A percentile compares a stretch with the other conserved stretches of the same genome.
These are phyloP conservation scores for Apoda limacodes DNA, from an alignment of 2,888 invertebrate species.

Conservation along the genomic window DNA sequence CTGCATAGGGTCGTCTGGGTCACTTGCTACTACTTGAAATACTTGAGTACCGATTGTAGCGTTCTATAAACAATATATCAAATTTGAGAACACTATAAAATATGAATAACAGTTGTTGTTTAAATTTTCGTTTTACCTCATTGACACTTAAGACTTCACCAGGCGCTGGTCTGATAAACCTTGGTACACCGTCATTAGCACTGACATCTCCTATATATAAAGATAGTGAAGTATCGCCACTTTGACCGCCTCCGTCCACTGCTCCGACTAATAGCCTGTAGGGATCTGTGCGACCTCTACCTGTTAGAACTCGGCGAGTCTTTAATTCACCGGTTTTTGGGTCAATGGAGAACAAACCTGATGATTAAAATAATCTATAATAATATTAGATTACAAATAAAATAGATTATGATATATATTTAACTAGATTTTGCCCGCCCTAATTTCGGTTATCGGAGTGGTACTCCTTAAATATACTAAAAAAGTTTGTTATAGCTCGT, in stretches of 20 bases:
- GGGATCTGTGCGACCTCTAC: conserved; percentile 80
- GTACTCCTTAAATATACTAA: no score
- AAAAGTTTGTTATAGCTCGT: no score
- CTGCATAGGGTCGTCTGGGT: conserved; percentile 82
- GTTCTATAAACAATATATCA: conserved; percentile 71
- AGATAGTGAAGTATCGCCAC: conserved; percentile 71
- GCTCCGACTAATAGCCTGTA: conserved; percentile 77
- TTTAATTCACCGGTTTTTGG: conserved; percentile 74
- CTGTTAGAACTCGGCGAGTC: conserved; percentile 75
- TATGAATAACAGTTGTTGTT: not conserved
- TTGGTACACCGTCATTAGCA: conserved; percentile 83
- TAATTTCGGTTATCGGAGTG: no score
- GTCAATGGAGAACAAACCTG: conserved; percentile 77
- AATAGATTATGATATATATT: no score
- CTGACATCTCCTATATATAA: conserved; percentile 84
- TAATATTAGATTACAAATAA: no score
- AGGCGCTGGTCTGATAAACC: conserved; percentile 76
- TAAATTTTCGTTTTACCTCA: conserved; percentile 61
- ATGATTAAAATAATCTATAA: no score
- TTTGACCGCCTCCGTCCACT: conserved; percentile 76
- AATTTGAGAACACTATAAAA: conserved; percentile 1
- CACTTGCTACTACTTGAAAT: conserved; percentile 80
- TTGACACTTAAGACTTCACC: conserved; percentile 78
- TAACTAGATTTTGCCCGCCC: no score
- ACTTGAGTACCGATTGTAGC: conserved; percentile 79